Base-by-base conservation (phyloP, 2,113 vertebrate species). In the Triplophysa dalaica region DNA sequence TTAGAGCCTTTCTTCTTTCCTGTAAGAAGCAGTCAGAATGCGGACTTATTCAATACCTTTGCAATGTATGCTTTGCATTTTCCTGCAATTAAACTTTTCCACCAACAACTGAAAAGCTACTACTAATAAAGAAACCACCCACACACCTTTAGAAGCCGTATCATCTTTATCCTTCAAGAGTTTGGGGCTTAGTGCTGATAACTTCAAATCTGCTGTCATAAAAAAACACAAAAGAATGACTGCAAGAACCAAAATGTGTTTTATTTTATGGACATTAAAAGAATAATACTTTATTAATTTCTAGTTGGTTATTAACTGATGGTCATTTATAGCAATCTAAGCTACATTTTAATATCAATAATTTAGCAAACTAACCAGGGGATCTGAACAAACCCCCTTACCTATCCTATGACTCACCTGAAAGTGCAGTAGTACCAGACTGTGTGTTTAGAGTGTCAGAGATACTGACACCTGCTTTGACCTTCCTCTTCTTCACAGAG, bases 401-500 rank as follows among this genome's bases (percentile, higher is more conserved):
- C 33, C 33, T 33, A 6, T 4, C 33, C 33, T 38, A 7, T 6
- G 33, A 38, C 77, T 79, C 19, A 86, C 85, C 85, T 67, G 50
- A 56, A 17, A 74, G 9, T 16, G 38, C 67, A 38, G 67, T 63
- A 58, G 72, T 81, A 17, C 22, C 24, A 13, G 78, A 52, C 50
- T 63, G 76, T 1, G 60, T 45, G 11, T 81, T 84, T 0, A 52
- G 65, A 38, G 65, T 4, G 4, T 83, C 45, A 2, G 73, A 83
- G 2, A 83, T 58, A 12, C 45, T 78, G 38, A 86, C 52, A 65
- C 60, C 67, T 38, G 70, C 80, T 78, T 89, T 90, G 1, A 85
- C 61, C 84, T 86, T 90, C 74, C 87, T 86, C 80, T 86, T 91
- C 79, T 72, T 90, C 38, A 70, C 61, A 21, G 78, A 73, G 76